A percentile compares a stretch with the other conserved stretches of the same genome.
Conservation (phyloP, 35 echinoderm and acorn worm genomes). For the Diadema setosum region DNA sequence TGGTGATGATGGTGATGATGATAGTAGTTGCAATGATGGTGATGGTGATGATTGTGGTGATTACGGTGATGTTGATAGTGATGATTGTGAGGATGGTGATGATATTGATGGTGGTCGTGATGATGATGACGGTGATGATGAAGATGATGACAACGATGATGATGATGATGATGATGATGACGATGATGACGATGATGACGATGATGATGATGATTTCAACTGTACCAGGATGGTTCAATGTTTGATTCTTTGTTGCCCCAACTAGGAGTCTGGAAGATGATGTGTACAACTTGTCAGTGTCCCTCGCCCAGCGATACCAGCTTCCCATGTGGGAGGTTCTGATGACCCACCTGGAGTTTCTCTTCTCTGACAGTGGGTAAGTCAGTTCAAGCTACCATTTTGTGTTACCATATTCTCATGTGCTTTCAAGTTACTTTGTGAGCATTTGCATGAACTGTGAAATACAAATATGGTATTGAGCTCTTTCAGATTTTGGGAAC, state of each 20-base stretch:
- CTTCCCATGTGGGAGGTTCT: constrained; percentile 88
- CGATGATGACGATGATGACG: not conserved
- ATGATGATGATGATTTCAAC: not conserved
- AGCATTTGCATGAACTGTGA: too few relatives aligned
- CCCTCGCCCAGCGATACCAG: constrained; percentile 77
- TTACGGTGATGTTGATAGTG: not conserved
- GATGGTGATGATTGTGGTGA: not conserved
- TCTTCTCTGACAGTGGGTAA: constrained; percentile 97
- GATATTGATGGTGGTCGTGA: not conserved
- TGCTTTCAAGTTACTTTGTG: too few relatives aligned
- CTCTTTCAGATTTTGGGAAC: too few relatives aligned
- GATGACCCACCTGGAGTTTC: constrained; percentile 88
- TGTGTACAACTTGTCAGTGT: constrained; percentile 81
- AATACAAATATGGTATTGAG: too few relatives aligned
- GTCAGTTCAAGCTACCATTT: not conserved
- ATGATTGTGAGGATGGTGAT: not conserved
- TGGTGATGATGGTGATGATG: not conserved
- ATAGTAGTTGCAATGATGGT: not conserved
- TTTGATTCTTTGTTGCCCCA: not conserved
- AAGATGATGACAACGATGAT: not conserved
- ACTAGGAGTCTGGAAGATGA: constrained; percentile 88
- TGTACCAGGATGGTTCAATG: not conserved
- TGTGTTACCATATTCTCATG: too few relatives aligned
- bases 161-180: not conserved
- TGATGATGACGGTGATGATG: not conserved